Base-by-base conservation (phyloP, 2,888 invertebrate genomes). In the Agrochola circellaris region DNA sequence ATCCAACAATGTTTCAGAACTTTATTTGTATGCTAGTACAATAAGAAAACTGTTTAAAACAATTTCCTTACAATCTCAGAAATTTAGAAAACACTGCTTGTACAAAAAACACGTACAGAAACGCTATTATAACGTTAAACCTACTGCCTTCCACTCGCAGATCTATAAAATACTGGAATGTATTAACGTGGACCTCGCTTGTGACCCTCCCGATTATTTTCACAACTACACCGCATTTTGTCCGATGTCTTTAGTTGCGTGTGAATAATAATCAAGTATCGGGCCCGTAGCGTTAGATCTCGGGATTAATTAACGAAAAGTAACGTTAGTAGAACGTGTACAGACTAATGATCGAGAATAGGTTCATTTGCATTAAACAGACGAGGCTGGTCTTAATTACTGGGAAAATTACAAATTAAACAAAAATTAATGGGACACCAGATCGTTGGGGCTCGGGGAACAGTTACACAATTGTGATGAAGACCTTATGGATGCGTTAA, bases 351-450 rank as follows among this genome's bases (percentile, higher is more conserved):
- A 96, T 96, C 95, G 94, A 90, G 95, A 95, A 95, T 95, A 93
- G 93, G 90, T 94, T 96, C 96, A 96, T 96, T 96, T 96, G 95
- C 96, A 96, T 96, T 92, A 92, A 96, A 96, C 96, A 96, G 93
- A 92, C 94, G 93, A 92, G 88, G 86, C 91, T 92, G 93, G 91
- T 94, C 95, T 96, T 96, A 95, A 96, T 96, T 95, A 96, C 96
- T 94, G 94, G 89, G 95, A 94, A 95, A 95, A 95, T 95, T 95
- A 96, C 96, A 95, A 96, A 96, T 95, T 95, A 94, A 95, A 94
- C 91, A 93, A 95, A 95, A 95, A 95, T 88, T 89, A 90, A 94
- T 94, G 91, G 91, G 89, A 90, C 89, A 87, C 84, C 83, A 83
- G 82, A 87, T 86, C 86, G 85, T 81, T 83, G 80, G 87, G 84